Percentiles rank a stretch among this genome's conserved stretches.
These are phyloP conservation scores for Phyllostomus hastatus DNA, from an alignment of 2,113 vertebrate species.

Conservation along the genomic window DNA sequence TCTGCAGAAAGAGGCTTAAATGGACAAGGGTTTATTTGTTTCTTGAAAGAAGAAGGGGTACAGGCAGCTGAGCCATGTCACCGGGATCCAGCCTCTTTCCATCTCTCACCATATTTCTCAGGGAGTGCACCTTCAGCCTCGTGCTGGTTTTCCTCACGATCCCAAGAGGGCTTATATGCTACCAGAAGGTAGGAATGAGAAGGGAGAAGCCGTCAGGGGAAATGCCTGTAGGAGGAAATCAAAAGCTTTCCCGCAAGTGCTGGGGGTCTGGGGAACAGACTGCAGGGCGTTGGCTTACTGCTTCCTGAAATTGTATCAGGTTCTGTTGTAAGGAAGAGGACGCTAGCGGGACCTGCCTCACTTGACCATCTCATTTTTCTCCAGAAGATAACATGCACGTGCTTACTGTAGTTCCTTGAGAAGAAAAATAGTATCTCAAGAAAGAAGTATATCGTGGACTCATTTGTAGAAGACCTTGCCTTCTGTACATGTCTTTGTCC, in stretches of 20 bases:
- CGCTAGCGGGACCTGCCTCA: background rate
- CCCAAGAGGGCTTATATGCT: background rate
- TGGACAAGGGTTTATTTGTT: constrained; percentile 6
- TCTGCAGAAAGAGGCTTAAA: background rate
- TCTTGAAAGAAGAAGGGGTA: background rate
- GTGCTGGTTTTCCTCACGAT: background rate
- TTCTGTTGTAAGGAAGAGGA: background rate
- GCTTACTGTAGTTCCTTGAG: background rate
- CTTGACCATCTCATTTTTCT: background rate
- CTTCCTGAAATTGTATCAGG: background rate
- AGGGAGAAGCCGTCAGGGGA: background rate
- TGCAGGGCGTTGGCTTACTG: background rate
- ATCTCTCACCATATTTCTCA: background rate
- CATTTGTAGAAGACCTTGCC: background rate
- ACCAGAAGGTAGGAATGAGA: background rate
- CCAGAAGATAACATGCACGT: background rate
- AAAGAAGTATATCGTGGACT: background rate
- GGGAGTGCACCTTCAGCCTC: background rate
- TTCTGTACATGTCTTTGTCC: background rate
- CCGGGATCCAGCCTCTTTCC: background rate
- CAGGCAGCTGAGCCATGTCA: background rate
- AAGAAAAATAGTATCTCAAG: background rate
- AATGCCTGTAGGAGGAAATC: background rate
- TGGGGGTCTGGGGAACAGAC: background rate
- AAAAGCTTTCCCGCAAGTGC: background rate